Evolutionary conservation across 1,140 invertebrate genomes (phyloP), one percentile per base, ranked within the genome.

Genomic region (Nymphalis io): DNA sequence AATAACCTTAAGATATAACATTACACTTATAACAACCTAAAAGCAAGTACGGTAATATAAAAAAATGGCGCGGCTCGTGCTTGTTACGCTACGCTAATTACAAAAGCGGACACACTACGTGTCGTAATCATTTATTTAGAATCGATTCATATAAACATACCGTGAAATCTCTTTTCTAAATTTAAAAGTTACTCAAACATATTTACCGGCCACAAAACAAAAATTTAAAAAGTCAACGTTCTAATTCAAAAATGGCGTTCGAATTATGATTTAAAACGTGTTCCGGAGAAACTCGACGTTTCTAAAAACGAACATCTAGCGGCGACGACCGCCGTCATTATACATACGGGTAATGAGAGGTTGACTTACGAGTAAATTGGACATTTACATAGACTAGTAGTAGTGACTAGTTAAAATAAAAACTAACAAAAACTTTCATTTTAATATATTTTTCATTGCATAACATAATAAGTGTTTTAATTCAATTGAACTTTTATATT

Each of bases 251-350:
- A 88, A 89, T 80, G 75, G 78, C 83, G 88, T 88, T 89, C 88
- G 84, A 91, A 91, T 87, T 91, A 91, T 91, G 89, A 91, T 91
- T 91, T 91, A 91, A 90, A 91, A 91, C 89, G 86, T 90, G 89
- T 91, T 91, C 89, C 86, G 87, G 89, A 87, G 89, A 91, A 91
- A 91, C 89, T 91, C 82, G 87, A 84, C 84, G 88, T 88, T 86
- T 87, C 84, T 88, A 88, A 88, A 90, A 88, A 88, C 83, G 84
- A 88, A 81, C 81, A 85, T 88, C 87, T 89, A 89, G 85, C 86
- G 80, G 78, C 78, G 75, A 78, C 70, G 70, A 72, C 79, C 73
- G 81, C 77, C 80, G 78, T 84, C 85, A 90, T 90, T 88, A 90
- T 88, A 89, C 84, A 87, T 88, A 85, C 84, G 85, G 74, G 87